Evolutionary conservation across 2,888 invertebrate species (phyloP), one percentile per base, ranked within the genome.

Genomic region (Amorpha juglandis): DNA sequence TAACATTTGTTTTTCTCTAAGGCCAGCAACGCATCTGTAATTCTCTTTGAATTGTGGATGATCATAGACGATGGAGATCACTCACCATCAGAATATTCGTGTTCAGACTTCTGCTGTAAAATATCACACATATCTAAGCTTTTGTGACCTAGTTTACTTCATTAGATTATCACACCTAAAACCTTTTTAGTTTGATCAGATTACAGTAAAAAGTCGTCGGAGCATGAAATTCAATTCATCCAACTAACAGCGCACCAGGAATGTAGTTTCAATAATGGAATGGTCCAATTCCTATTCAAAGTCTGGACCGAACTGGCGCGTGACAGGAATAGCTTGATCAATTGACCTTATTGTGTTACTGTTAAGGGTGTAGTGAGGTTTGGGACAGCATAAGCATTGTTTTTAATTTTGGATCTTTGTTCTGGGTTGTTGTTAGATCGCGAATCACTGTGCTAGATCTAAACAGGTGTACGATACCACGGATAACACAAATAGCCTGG

Each of bases 221-320:
- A 12, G 68, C 63, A 67, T 67, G 65, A 71, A 73, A 78, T 71
- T 67, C 70, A 74, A 74, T 74, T 73, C 67, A 65, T 68, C 64
- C 68, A 55, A 67, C 68, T 65, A 69, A 71, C 69, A 70, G 77
- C 74, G 69, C 38, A 38, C 42, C 19, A 11, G 47, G 53, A 38
- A 53, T 58, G 35, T 38, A 63, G 65, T 47, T 27, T 53, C 65
- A 38, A 68, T 42, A 63, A 27, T 64, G 63, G 66, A 63, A 55
- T 67, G 71, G 48, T 70, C 69, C 68, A 64, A 70, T 74, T 72
- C 64, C 67, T 63, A 69, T 68, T 69, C 68, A 70, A 67, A 64
- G 64, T 55, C 67, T 65, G 69, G 62, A 47, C 65, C 62, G 65
- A 62, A 48, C 9, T 62, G 64, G 64, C 42, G 72, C 75, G 75